Base-by-base conservation (phyloP, 2,797 vertebrate genomes). In the Hydrophis major region DNA sequence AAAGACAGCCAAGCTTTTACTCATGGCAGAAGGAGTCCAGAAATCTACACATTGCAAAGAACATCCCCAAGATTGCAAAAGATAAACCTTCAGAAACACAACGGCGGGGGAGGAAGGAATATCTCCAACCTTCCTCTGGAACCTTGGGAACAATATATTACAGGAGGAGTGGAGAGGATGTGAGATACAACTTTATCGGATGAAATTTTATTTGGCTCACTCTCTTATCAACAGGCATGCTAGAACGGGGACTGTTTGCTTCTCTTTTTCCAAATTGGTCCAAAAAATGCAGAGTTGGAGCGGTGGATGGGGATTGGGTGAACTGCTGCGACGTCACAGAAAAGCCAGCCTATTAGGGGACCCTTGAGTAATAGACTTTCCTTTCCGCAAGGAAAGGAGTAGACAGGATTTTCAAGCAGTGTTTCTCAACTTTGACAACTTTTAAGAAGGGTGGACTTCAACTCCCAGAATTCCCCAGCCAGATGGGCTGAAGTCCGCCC, bases 1-100 rank as follows among this genome's bases (percentile, higher is more conserved):
- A 55, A 91, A 94, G 57, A 42, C 25, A 87, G 83, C 78, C 66
- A 94, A 88, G n/a, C 28, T 66, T 63, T 92, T 83, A 87, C 93
- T 90, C 0, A 0, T 47, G 60, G 53, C 83, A 32, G 92, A 88
- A 25, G 0, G 0, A 88, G 2, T 59, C 74, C 57, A 78, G 93
- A 90, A 86, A 86, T 47, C 0, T 27, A 0, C 0, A 22, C 2
- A 3, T 25, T 92, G 11, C 6, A 8, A 74, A 88, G 86, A 0
- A 66, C 25, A 10, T 0, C 37, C 20, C 37, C 3, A 0, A 0
- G 1, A 0, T 0, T 7, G 59, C 57, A 18, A 59, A 53, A 60
- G 0, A 53, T 32, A 50, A 60, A 28, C 8, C 4, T 50, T 22
- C 93, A 61, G 16, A 56, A 0, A 28, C 7, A 0, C 16, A 11